Percentiles rank a stretch among this genome's conserved stretches.
These are phyloP conservation scores for Euthynnus affinis DNA, from an alignment of 2,797 vertebrate species.

Conservation along the genomic window DNA sequence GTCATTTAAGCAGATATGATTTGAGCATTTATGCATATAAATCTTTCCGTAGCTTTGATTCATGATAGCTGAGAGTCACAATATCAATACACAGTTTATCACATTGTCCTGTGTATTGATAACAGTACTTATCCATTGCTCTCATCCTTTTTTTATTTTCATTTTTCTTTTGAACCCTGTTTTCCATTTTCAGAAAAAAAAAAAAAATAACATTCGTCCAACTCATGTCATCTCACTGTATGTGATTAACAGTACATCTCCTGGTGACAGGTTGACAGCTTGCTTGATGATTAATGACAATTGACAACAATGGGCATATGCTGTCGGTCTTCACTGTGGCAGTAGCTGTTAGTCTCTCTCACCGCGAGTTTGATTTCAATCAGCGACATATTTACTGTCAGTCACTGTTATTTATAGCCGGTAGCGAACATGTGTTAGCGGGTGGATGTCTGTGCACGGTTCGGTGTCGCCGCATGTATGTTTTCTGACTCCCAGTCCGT, in stretches of 20 bases:
- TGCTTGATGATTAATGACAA: slow-evolving; percentile 20
- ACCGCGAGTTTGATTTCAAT: slow-evolving; percentile 38
- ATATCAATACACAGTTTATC: too few species aligned
- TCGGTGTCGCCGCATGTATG: background rate
- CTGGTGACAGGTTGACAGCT: slow-evolving; percentile 24
- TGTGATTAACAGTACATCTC: slow-evolving; percentile 21
- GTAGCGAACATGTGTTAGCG: slow-evolving; percentile 30
- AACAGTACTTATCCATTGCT: background rate
- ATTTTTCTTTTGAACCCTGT: background rate
- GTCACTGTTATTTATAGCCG: slow-evolving; percentile 53
- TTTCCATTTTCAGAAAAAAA: slow-evolving; percentile 5
- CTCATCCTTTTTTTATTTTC: background rate
- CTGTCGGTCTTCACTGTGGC: slow-evolving; percentile 17
- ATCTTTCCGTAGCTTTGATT: background rate
- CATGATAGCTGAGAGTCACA: background rate
- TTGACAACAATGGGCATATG: slow-evolving; percentile 1
- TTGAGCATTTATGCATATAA: background rate
- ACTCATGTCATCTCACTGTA: background rate
- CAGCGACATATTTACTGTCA: slow-evolving; percentile 51
- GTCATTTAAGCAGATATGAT: background rate
- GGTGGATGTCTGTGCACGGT: slow-evolving; percentile 31
- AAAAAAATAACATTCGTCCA: background rate
- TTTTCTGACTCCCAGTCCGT: slow-evolving; percentile 50
- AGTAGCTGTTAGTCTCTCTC: slow-evolving; percentile 27
- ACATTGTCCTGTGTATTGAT: too few species aligned